These are phyloP conservation scores for Leistus spinibarbis DNA, from an alignment of 2,888 invertebrate genomes.

Conservation along the genomic window DNA sequence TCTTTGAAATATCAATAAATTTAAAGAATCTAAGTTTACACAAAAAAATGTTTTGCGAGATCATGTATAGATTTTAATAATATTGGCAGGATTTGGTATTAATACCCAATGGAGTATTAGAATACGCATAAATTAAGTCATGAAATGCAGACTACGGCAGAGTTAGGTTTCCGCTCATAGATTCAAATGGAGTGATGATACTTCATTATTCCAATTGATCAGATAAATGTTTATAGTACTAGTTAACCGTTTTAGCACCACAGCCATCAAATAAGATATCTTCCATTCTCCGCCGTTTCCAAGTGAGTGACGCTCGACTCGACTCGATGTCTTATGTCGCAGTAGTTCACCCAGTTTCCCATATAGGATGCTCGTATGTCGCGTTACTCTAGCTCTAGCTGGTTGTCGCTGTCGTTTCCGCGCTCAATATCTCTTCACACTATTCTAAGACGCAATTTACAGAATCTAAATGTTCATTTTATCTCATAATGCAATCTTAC, in stretches of 20 bases:
- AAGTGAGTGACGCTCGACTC: neutral
- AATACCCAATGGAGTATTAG: neutral
- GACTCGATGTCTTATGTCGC: neutral
- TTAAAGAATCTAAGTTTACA: too few species aligned
- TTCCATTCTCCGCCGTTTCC: conserved; percentile 2
- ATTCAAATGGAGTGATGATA: neutral
- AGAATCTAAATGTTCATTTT: conserved; percentile 33
- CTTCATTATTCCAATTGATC: conserved; percentile 35
- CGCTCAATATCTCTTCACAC: conserved; percentile 29
- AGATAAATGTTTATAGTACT: conserved; percentile 29
- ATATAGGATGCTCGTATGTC: neutral
- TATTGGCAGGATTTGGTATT: neutral
- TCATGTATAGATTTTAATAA: too few species aligned
- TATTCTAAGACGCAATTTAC: conserved; percentile 32
- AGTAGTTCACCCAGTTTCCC: conserved; percentile 17
- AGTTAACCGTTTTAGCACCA: conserved; percentile 30
- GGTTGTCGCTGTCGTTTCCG: neutral
- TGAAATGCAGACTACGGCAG: neutral
- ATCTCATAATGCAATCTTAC: conserved; percentile 25
- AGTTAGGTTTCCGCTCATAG: neutral
- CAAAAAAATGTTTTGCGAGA: too few species aligned
- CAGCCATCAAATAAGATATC: conserved; percentile 32
- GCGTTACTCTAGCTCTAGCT: neutral
- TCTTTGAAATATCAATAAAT: too few species aligned
- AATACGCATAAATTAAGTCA: neutral